Evolutionary conservation across 1,140 invertebrate genomes (phyloP), one percentile per base, ranked within the genome.

Genomic region (Xylocopa sonorina): DNA sequence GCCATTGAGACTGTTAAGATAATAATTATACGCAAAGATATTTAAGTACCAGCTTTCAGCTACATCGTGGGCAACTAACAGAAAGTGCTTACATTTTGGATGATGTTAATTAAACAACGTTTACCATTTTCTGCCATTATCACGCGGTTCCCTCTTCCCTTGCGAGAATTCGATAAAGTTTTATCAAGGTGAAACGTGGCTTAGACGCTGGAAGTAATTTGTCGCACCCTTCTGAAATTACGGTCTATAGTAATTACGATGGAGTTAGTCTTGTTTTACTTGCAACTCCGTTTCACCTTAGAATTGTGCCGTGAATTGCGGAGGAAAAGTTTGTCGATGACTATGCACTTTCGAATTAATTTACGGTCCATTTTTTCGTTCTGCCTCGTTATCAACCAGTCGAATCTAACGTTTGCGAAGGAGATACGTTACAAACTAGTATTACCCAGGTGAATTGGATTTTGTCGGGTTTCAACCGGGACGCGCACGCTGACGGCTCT

Each of bases 131-230:
- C 0, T 29, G 41, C 46, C 27, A 64, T 46, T 46, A 46, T 64
- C 41, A 46, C 63, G 43, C 41, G 63, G 41, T 43, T 48, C 67
- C 50, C 16, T n/a, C 24, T 53, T 32, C 27, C 50, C 38, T 9
- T 21, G 9, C n/a, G 24, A 38, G 67, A 27, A 69, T 69, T 69
- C 50, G 24, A 57, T 69, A 43, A 27, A 71, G 51, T 55, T 57
- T 71, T 71, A 57, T 69, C 50, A 53, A 18, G 67, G 24, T 51
- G 67, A 38, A 18, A 53, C 50, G 14, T 12, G 16, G 67, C 34
- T 21, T 69, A 53, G 67, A 14, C 9, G 67, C 2, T 69, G 67
- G 50, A 53, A 69, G 67, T 69, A 53, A 69, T 69, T 69, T 38
- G 50, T 69, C 66, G 48, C 50, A 38, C 50, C 48, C 66, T 16